Evolutionary conservation across 2,797 vertebrate genomes (phyloP).

Genomic region (Morus bassanus): DNA sequence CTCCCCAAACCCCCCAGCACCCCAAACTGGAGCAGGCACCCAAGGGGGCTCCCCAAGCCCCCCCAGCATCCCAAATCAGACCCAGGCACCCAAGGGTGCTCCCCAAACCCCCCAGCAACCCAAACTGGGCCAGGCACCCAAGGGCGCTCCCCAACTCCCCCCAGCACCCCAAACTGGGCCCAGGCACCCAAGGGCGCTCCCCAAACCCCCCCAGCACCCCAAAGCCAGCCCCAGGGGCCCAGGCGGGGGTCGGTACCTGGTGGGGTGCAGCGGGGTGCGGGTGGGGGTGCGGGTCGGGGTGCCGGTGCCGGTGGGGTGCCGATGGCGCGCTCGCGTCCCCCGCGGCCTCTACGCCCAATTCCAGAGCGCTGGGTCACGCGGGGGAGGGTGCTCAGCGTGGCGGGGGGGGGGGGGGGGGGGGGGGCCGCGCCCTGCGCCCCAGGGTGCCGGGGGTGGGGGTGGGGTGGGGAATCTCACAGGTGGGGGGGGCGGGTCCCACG

Average conservation of each 20-base stretch:
- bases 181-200: too few species aligned
- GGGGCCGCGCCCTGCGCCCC: neutral
- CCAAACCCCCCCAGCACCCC: too few species aligned
- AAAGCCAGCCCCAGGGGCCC: neutral
- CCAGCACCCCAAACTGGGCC: too few species aligned
- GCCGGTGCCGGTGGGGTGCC: too few species aligned
- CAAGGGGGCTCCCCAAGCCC: neutral
- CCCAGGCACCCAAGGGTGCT: too few species aligned
- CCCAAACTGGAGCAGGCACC: neutral
- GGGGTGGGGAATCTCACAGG: too few species aligned
- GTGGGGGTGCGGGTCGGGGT: too few species aligned
- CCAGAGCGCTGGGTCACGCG: neutral
- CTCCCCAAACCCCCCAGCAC: neutral
- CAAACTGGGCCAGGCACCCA: too few species aligned
- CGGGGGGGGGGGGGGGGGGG: neutral
- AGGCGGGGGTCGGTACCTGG: neutral
- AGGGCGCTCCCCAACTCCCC: too few species aligned
- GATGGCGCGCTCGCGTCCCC: neutral
- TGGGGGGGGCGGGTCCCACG: neutral
- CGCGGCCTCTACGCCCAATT: neutral
- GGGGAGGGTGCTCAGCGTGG: neutral
- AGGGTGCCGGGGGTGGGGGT: neutral
- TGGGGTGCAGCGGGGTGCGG: neutral
- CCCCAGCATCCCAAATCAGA: too few species aligned
- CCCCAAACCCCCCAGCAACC: too few species aligned